Evolutionary conservation across 2,888 invertebrate species (phyloP).

Genomic region (Tridacna crocea): DNA sequence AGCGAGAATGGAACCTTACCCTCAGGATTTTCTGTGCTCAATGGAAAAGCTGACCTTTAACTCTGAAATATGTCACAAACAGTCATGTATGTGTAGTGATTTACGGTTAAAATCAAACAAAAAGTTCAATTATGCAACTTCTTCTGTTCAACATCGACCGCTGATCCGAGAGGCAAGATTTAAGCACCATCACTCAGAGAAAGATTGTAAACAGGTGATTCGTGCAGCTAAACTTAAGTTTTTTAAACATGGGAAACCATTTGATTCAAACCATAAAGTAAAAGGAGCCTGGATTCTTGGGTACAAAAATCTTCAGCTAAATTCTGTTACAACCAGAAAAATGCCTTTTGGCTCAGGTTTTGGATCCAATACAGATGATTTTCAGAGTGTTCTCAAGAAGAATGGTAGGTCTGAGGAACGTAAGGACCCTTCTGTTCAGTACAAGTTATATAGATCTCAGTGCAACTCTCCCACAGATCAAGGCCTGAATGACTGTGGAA

Average conservation of each 20-base stretch:
- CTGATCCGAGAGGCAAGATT: conserved; percentile 74
- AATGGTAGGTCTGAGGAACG: not conserved
- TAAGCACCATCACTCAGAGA: conserved; percentile 75
- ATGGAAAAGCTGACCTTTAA: conserved; percentile 71
- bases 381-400: conserved; percentile 13
- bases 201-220: conserved; percentile 75
- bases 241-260: conserved; percentile 61
- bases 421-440: conserved; percentile 3
- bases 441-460: not conserved
- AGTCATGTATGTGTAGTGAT: conserved; percentile 67
- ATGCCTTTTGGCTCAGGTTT: conserved; percentile 54
- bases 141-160: conserved; percentile 61
- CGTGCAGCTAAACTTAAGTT: conserved; percentile 75
- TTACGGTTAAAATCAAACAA: conserved; percentile 55
- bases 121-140: conserved; percentile 69
- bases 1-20: conserved; percentile 34
- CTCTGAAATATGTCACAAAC: conserved; percentile 67
- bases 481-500: conserved; percentile 27
- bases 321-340: conserved; percentile 7
- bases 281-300: conserved; percentile 19
- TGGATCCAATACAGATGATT: conserved; percentile 10
- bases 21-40: conserved; percentile 58
- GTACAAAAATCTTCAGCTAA: conserved; percentile 31
- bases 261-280: conserved; percentile 38
- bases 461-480: not conserved